phyloP scores from a whole-genome alignment of 2,888 invertebrate genomes.

The Nyleta sp. region DNA sequence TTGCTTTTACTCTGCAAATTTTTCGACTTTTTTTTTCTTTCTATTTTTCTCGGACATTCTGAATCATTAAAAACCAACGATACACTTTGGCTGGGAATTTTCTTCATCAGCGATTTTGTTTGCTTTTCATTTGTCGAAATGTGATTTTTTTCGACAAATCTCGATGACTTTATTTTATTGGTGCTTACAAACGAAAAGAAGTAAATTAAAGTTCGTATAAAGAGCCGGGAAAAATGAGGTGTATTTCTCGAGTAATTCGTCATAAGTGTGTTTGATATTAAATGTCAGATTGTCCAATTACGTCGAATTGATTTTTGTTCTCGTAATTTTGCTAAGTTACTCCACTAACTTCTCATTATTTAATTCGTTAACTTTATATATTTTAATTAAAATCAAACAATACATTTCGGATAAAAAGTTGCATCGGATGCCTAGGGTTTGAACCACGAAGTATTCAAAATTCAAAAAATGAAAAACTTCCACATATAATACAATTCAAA shows the following conservation, averaged over 20 bases:
- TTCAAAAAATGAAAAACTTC: too few species aligned
- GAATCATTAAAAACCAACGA: slow-evolving; percentile 29
- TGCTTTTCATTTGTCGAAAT: slow-evolving; percentile 23
- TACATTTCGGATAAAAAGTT: too few species aligned
- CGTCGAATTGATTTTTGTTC: background rate
- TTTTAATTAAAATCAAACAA: too few species aligned
- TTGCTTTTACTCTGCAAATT: slow-evolving; percentile 26
- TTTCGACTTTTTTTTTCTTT: slow-evolving; percentile 8
- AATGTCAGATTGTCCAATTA: slow-evolving; percentile 16
- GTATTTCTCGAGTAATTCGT: slow-evolving; percentile 4
- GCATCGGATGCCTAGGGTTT: too few species aligned
- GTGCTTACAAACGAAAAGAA: slow-evolving; percentile 4
- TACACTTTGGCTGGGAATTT: slow-evolving; percentile 11
- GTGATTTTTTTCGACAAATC: slow-evolving; percentile 18
- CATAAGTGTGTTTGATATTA: slow-evolving; percentile 1
- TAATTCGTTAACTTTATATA: too few species aligned
- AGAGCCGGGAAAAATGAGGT: background rate
- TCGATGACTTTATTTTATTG: slow-evolving; percentile 10
- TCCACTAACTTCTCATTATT: too few species aligned
- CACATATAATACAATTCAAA: background rate
- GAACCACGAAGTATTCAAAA: too few species aligned
- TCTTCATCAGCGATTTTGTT: slow-evolving; percentile 21
- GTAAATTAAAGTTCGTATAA: slow-evolving; percentile 7
- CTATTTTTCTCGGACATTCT: slow-evolving; percentile 22
- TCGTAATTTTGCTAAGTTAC: too few species aligned